A percentile compares a stretch with the other conserved stretches of the same genome.
Conservation (phyloP, 2,888 invertebrate genomes). For the Isotomurus palustris region DNA sequence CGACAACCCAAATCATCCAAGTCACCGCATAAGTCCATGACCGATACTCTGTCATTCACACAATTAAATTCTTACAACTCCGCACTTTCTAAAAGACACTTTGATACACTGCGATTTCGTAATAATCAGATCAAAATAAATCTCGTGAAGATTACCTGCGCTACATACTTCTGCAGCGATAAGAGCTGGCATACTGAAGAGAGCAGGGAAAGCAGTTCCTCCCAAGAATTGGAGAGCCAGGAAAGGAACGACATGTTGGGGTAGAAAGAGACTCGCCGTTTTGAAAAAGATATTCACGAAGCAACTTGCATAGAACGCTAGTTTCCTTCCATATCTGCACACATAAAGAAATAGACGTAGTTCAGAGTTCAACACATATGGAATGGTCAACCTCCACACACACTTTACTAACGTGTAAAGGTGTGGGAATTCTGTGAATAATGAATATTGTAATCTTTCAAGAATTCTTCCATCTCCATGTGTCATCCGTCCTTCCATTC, state of each 20-base stretch:
- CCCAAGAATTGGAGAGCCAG: conserved; percentile 29
- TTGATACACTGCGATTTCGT: background rate
- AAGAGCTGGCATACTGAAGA: conserved; percentile 36
- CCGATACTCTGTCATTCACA: conserved; percentile 17
- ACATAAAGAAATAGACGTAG: background rate
- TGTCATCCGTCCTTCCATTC: background rate
- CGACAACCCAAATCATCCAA: conserved; percentile 39
- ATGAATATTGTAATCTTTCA: too few relatives aligned
- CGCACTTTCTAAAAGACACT: background rate
- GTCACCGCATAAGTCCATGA: conserved; percentile 33
- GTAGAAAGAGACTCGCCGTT: conserved; percentile 27
- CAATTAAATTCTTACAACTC: conserved; percentile 1
- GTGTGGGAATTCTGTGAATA: too few relatives aligned
- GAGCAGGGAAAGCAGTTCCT: conserved; percentile 33
- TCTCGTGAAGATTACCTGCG: conserved; percentile 24
- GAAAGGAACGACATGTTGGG: conserved; percentile 21
- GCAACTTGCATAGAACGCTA: conserved; percentile 34
- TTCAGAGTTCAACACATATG: background rate
- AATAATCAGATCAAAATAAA: background rate
- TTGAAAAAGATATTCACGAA: conserved; percentile 38
- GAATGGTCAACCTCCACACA: too few relatives aligned
- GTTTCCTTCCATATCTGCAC: conserved; percentile 39
- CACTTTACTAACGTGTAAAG: too few relatives aligned
- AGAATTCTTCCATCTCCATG: too few relatives aligned
- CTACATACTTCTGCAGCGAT: conserved; percentile 37